Conservation (phyloP, 2,888 invertebrate species). For the Pollenia angustigena region DNA sequence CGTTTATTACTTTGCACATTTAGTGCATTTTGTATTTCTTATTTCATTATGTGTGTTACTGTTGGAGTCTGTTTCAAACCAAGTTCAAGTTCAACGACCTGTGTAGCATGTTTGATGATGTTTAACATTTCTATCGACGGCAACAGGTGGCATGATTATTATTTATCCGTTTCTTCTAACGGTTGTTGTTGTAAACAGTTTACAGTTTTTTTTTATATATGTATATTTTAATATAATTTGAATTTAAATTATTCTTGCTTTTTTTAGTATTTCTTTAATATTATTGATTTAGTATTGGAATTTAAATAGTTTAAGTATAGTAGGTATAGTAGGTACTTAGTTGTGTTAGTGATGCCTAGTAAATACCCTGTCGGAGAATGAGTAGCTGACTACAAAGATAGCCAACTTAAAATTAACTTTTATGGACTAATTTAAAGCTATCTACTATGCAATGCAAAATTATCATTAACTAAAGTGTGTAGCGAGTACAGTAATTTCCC, state of each 20-base stretch:
- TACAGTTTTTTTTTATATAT: not conserved
- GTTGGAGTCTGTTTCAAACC: slow-evolving; percentile 7
- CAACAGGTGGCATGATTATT: slow-evolving; percentile 64
- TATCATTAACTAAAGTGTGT: too few species aligned
- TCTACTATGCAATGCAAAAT: too few species aligned
- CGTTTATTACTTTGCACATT: slow-evolving; percentile 1
- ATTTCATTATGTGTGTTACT: not conserved
- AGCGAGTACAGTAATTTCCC: too few species aligned
- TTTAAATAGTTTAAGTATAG: too few species aligned
- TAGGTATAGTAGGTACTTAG: not conserved
- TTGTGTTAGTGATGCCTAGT: not conserved
- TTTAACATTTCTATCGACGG: slow-evolving; percentile 35
- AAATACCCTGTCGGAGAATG: too few species aligned
- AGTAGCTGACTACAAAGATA: too few species aligned
- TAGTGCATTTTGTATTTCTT: slow-evolving; percentile 11
- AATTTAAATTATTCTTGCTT: slow-evolving; percentile 34
- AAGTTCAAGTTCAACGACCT: slow-evolving; percentile 60
- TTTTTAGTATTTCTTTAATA: not conserved
- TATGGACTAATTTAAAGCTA: too few species aligned
- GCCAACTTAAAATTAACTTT: too few species aligned
- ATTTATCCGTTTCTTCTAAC: slow-evolving; percentile 50
- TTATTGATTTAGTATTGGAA: not conserved
- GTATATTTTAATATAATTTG: slow-evolving; percentile 8
- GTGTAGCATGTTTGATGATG: slow-evolving; percentile 54
- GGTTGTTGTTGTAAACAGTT: slow-evolving; percentile 39